Percentiles rank a stretch among this genome's conserved stretches.
phyloP scores from a whole-genome alignment of 2,113 vertebrate genomes.

The Gavia stellata region DNA sequence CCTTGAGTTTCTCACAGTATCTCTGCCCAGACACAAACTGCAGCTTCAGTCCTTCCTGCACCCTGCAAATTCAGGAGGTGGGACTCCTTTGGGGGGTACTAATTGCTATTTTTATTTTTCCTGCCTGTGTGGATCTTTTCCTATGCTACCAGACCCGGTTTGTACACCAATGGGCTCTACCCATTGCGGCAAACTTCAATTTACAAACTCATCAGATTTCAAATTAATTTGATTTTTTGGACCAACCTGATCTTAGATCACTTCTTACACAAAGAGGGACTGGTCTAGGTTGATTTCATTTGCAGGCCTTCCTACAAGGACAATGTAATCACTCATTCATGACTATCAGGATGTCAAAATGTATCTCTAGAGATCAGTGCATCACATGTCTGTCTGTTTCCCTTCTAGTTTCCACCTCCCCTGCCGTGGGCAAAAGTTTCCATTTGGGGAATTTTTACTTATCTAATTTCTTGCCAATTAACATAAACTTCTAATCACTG shows the following conservation, averaged over 20 bases:
- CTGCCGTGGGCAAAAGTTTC: neutral
- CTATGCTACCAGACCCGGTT: neutral
- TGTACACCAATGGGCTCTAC: accelerated
- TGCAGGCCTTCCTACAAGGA: neutral
- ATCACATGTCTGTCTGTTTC: neutral
- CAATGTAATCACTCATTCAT: neutral
- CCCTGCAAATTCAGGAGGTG: neutral
- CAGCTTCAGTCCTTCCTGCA: neutral
- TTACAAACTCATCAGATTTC: neutral
- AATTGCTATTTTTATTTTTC: neutral
- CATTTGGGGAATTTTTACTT: neutral
- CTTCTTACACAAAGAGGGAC: neutral
- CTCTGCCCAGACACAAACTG: neutral
- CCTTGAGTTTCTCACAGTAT: constrained; percentile 23
- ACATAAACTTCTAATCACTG: neutral
- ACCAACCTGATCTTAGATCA: neutral
- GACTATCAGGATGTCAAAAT: neutral
- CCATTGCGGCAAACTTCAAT: accelerated
- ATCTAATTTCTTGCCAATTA: neutral
- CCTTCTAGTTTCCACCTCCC: neutral
- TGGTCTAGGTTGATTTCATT: neutral
- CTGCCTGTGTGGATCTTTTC: neutral
- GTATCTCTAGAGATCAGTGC: neutral
- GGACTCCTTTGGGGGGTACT: neutral
- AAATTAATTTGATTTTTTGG: neutral